Base-by-base conservation (phyloP, 2,888 invertebrate species). In the Mythimna loreyi region DNA sequence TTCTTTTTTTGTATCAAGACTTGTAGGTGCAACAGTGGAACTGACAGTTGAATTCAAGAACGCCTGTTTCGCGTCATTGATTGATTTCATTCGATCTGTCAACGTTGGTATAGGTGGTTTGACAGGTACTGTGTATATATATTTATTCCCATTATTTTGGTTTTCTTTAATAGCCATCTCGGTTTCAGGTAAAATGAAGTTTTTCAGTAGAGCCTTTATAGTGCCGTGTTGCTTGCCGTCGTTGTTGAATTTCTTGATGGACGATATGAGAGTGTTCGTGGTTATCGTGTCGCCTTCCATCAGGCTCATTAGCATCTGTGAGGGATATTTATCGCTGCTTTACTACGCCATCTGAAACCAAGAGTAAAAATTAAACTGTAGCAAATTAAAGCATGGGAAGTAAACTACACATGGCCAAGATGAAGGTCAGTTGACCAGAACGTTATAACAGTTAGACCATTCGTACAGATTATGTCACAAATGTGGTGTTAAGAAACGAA, bases 271-370 rank as follows among this genome's bases (percentile, higher is more conserved):
- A 76, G 90, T 92, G 84, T 90, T 92, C 78, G 91, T 90, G 68
- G 90, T 86, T 84, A 94, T 87, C 81, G 93, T 83, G 84, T 93
- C 92, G 78, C 91, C 92, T 91, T 94, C 95, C 95, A 95, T 96
- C 87, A 92, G 92, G 90, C 88, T 92, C 67, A 93, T 84, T 90
- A 92, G 81, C 93, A 93, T 95, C 92, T 92, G 92, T 90, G 87
- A 84, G 90, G 89, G 87, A 89, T 90, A 81, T 89, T 86, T 88
- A 86, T 83, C 82, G 85, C 89, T 86, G 89, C 88, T 92, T 91
- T 89, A 89, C 91, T 94, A 93, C 92, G 92, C 91, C 95, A 95
- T 94, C 95, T 96, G 94, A 64, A 95, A 95, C 91, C 92, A 93
- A 85, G 64, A 84, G 85, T 23, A 68, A 66, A 67, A 45, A 28